phyloP scores from a whole-genome alignment of 1,140 invertebrate genomes.

The Batillaria attramentaria region DNA sequence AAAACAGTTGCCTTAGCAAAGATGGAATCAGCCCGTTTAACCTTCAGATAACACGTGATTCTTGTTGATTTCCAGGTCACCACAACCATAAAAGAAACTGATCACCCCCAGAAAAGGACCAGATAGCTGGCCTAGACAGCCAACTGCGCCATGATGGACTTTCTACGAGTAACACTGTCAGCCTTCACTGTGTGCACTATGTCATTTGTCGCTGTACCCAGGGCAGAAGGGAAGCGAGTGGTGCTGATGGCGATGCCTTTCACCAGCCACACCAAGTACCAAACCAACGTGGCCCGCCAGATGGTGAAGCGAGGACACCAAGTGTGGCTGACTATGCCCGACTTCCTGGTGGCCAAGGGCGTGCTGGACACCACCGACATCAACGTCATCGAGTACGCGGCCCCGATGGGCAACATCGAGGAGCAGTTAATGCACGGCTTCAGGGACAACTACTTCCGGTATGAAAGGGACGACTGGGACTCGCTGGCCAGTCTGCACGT shows the following conservation, averaged over 20 bases:
- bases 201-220: no score
- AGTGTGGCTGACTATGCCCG: slow-evolving; percentile 33
- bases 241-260: slow-evolving; percentile 5
- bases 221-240: slow-evolving; percentile 20
- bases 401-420: not conserved
- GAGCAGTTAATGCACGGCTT: not conserved
- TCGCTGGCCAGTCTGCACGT: not conserved
- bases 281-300: slow-evolving; percentile 18
- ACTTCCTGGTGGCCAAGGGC: slow-evolving; percentile 15
- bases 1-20: no score
- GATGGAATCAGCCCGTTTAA: no score
- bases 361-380: slow-evolving; percentile 2
- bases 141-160: no score
- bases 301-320: slow-evolving; percentile 22
- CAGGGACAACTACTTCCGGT: not conserved
- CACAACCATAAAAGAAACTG: no score
- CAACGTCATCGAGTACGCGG: slow-evolving; percentile 11
- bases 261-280: slow-evolving; percentile 30
- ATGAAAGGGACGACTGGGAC: not conserved
- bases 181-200: no score
- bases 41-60: no score
- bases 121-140: no score
- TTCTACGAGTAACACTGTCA: no score
- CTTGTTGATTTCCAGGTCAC: no score
- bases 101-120: no score